Base-by-base conservation (phyloP, 2,797 vertebrate species). In the Amphiprion clarkii region DNA sequence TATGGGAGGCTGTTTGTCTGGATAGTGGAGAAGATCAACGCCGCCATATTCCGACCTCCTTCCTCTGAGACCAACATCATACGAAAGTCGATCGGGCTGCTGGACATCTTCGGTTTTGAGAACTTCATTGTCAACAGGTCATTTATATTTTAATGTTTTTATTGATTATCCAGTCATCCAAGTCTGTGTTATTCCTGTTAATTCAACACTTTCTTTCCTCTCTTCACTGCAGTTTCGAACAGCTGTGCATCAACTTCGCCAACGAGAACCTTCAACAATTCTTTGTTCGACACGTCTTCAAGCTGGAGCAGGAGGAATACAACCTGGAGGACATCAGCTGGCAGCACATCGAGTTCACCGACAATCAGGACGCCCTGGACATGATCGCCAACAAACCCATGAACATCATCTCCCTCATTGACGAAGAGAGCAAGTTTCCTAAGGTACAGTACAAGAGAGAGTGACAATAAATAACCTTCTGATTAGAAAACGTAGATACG, bases 51-150 rank as follows among this genome's bases (percentile, higher is more conserved):
- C 85, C 96, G 97, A 65, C 97, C 96, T 3, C 96, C 97, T 0
- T 95, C 96, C 70, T 94, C 94, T 19, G 96, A 98, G 66, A 94
- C 94, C 21, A 96, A 91, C 87, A 86, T 90, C 11, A 52, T 95
- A 13, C 93, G 95, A 56, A 91, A 95, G 72, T 99, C 97, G 5
- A 99, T 99, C 0, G 98, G 98, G 56, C 89, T 99, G 78, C 93
- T 99, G 67, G 98, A 99, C 83, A 99, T 99, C 86, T 99, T 99
- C n/a, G 98, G 98, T 54, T 99, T 99, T n/a, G 98, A 99, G 91
- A 99, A 99, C 94, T 99, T 99, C 80, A 92, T 94, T 0, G 90
- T 98, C 44, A 99, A 99, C 95, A 99, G 98, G 98, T 97, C 88
- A 65, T 29, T 66, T 1, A 6, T 3, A 4, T 8, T 40, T 1